These are phyloP conservation scores for Halictus rubicundus DNA, from an alignment of 1,140 invertebrate species.

Conservation along the genomic window DNA sequence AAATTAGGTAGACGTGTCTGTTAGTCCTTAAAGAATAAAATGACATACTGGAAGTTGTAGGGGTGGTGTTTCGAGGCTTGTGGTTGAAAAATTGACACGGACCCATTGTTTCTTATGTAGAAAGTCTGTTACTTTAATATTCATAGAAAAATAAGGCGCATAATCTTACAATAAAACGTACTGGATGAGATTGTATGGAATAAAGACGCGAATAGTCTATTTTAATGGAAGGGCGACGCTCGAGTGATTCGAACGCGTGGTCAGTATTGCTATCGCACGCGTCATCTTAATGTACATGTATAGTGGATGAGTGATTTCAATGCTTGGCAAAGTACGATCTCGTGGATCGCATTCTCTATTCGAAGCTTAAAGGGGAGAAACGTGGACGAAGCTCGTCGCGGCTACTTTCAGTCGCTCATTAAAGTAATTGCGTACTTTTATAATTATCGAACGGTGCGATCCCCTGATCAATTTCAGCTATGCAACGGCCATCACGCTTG, in stretches of 20 bases:
- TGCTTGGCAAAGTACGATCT: not conserved
- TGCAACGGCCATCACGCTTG: too few species aligned
- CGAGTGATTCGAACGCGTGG: not conserved
- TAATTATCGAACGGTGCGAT: too few species aligned
- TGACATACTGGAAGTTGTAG: too few species aligned
- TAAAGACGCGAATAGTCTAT: not conserved
- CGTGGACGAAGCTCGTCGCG: not conserved
- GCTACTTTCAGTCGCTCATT: not conserved
- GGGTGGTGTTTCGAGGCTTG: too few species aligned
- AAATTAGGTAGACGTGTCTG: too few species aligned
- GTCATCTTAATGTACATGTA: too few species aligned
- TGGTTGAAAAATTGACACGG: not conserved
- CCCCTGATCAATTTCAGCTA: too few species aligned
- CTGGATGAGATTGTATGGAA: not conserved
- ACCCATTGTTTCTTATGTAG: not conserved
- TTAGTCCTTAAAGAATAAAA: too few species aligned
- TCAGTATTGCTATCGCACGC: not conserved
- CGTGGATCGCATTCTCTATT: too few species aligned
- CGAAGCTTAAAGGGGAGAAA: not conserved
- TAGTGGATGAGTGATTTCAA: not conserved
- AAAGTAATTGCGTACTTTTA: too few species aligned
- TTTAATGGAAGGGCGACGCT: not conserved
- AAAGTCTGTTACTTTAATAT: not conserved
- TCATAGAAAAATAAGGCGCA: not conserved
- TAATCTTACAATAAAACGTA: too few species aligned